Percentiles rank a stretch among this genome's conserved stretches.
Conservation (phyloP, 2,888 invertebrate genomes). For the Lycaena phlaeas region DNA sequence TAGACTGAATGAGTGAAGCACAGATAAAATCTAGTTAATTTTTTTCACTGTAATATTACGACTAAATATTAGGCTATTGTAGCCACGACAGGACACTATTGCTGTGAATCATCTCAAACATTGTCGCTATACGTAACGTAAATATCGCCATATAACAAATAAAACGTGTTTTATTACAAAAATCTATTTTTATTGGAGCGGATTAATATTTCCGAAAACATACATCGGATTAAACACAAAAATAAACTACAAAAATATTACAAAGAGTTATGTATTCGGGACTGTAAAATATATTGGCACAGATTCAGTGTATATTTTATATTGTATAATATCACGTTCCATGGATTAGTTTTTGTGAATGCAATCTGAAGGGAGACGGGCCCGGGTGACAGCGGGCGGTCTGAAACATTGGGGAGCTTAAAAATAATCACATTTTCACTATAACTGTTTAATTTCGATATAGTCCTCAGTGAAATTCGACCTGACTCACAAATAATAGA, state of each 20-base stretch:
- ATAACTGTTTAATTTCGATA: conserved; percentile 1
- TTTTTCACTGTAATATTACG: no score
- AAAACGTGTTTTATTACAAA: no score
- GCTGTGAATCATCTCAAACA: no score
- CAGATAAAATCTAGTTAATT: no score
- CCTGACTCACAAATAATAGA: no score
- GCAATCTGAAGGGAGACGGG: conserved; percentile 2
- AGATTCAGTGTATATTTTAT: not conserved
- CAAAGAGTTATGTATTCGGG: conserved; percentile 5
- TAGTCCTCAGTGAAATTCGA: no score
- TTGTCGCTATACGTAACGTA: no score
- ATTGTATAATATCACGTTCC: conserved; percentile 3
- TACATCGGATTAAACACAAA: conserved; percentile 1
- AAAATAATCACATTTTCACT: no score
- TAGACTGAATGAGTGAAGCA: no score
- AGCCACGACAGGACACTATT: no score
- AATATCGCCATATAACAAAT: no score
- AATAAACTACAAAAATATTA: conserved; percentile 4
- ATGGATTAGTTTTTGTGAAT: conserved; percentile 3
- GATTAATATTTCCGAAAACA: conserved; percentile 5
- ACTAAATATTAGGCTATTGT: no score
- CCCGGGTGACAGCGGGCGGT: not conserved
- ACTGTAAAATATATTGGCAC: conserved; percentile 4
- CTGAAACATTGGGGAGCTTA: conserved; percentile 5
- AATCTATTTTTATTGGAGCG: not conserved